Conservation (phyloP, 2,113 vertebrate species). For the Prinia subflava region DNA sequence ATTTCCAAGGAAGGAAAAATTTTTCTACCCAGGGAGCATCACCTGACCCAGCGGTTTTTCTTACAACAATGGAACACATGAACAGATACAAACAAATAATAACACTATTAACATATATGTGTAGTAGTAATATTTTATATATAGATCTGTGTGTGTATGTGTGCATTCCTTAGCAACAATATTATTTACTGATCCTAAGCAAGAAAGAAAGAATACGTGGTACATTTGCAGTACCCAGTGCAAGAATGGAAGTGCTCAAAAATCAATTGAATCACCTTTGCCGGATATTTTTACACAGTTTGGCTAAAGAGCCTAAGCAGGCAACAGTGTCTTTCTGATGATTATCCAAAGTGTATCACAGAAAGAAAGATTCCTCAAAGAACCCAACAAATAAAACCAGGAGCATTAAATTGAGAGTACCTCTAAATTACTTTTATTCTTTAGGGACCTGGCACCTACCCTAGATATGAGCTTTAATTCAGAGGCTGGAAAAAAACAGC, state of each 20-base stretch:
- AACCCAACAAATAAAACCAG: not conserved
- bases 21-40: not conserved
- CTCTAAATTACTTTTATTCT: not conserved
- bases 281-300: not conserved
- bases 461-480: not conserved
- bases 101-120: not conserved
- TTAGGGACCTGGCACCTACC: not conserved
- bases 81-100: not conserved
- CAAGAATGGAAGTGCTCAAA: not conserved
- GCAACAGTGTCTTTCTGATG: not conserved
- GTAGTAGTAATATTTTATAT: not conserved
- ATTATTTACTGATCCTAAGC: not conserved
- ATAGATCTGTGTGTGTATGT: too few relatives aligned
- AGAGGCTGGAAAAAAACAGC: not conserved
- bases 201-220: not conserved
- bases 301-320: not conserved
- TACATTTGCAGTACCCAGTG: not conserved
- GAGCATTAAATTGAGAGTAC: not conserved
- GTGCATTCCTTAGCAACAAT: not conserved
- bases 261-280: not conserved
- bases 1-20: not conserved
- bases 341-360: not conserved
- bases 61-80: not conserved
- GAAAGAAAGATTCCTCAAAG: not conserved
- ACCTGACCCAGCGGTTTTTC: not conserved